Evolutionary conservation across 2,113 vertebrate genomes (phyloP).

Genomic region (Pseudopipra pipra): DNA sequence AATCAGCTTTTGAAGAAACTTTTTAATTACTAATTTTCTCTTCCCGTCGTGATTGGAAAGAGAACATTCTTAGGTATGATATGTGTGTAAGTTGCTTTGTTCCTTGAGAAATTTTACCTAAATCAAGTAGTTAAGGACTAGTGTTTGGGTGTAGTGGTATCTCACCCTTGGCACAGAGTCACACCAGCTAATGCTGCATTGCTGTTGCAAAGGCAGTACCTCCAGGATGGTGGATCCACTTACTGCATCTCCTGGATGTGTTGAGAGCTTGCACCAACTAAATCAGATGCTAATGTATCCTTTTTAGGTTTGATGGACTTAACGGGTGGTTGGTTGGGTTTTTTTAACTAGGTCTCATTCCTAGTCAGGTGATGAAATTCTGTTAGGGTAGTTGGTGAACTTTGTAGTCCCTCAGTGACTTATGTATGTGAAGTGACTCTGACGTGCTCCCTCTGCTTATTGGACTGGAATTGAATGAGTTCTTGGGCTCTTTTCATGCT

Average conservation of each 20-base stretch:
- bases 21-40: background rate
- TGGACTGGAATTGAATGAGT: background rate
- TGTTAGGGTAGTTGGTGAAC: background rate
- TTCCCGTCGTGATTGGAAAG: background rate
- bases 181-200: background rate
- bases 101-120: background rate
- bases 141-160: background rate
- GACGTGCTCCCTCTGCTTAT: background rate
- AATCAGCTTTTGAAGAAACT: background rate
- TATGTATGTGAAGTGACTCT: accelerated
- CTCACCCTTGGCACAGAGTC: background rate
- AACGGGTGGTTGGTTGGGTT: background rate
- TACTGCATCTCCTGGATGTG: background rate
- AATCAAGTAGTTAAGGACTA: accelerated
- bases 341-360: background rate
- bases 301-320: background rate
- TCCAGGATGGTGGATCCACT: background rate
- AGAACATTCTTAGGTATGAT: background rate
- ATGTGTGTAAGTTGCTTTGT: background rate
- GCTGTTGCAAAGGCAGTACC: background rate
- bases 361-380: background rate
- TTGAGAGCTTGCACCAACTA: background rate
- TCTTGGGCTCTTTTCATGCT: background rate
- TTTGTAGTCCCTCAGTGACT: background rate
- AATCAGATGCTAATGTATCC: background rate